These are phyloP conservation scores for Rhysida immarginata DNA, from an alignment of 1,140 invertebrate genomes.

Conservation along the genomic window DNA sequence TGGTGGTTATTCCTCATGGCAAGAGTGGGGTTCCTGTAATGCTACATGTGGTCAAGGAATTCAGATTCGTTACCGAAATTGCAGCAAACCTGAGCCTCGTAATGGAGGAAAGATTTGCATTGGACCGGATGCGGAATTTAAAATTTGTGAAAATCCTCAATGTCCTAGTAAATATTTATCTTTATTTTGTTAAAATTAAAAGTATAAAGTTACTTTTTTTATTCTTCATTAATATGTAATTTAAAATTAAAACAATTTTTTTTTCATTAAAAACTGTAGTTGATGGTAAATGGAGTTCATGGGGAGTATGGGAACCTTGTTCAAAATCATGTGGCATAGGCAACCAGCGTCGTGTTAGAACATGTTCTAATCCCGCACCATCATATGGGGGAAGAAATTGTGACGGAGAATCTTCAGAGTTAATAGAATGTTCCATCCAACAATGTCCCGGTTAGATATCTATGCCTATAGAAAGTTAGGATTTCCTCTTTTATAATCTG, in stretches of 20 bases:
- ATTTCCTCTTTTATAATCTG: too few relatives aligned
- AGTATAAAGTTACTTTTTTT: too few relatives aligned
- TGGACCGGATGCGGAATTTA: slow-evolving; percentile 17
- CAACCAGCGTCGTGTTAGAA: slow-evolving; percentile 20
- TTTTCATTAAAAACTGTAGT: too few relatives aligned
- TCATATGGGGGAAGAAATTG: slow-evolving; percentile 25
- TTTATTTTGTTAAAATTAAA: not conserved
- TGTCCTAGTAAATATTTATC: slow-evolving; percentile 22
- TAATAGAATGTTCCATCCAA: slow-evolving; percentile 15
- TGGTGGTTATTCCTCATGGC: slow-evolving; percentile 3
- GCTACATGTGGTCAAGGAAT: not conserved
- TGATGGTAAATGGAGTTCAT: slow-evolving; percentile 29
- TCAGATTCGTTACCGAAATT: slow-evolving; percentile 1
- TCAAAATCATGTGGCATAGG: slow-evolving; percentile 25
- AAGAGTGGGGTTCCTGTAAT: not conserved
- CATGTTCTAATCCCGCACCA: slow-evolving; percentile 25
- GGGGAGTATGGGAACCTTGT: slow-evolving; percentile 28
- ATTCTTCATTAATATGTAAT: too few relatives aligned
- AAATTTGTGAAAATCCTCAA: slow-evolving; percentile 18
- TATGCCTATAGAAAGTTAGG: too few relatives aligned
- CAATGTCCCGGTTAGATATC: too few relatives aligned
- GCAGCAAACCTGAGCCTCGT: not conserved
- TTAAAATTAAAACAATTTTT: too few relatives aligned
- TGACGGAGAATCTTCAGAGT: slow-evolving; percentile 17
- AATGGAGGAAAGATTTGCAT: slow-evolving; percentile 20